Conservation (phyloP, 2,797 vertebrate genomes). For the Morelia viridis region DNA sequence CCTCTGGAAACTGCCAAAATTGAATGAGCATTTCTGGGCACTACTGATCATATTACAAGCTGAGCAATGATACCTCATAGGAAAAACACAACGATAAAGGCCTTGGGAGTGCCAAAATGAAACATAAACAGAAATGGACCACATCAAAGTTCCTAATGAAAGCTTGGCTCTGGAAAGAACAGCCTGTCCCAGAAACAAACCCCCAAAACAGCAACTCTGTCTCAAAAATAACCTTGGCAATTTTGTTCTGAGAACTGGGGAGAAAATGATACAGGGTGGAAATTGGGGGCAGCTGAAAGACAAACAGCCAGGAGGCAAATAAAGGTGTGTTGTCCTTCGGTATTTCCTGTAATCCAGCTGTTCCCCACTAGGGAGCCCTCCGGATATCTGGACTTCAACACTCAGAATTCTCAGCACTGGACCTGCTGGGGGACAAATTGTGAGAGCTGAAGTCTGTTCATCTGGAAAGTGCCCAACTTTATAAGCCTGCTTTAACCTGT, state of each 20-base stretch:
- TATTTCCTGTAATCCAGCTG: background rate
- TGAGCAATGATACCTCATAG: background rate
- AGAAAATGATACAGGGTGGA: background rate
- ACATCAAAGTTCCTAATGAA: background rate
- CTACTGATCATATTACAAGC: background rate
- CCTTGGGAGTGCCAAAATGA: background rate
- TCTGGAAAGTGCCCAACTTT: background rate
- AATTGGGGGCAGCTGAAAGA: background rate
- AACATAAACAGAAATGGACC: background rate
- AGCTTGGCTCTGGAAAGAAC: slow-evolving; percentile 7
- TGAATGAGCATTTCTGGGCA: background rate
- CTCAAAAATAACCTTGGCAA: background rate
- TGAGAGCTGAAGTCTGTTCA: background rate
- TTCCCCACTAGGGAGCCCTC: background rate
- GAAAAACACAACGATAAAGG: background rate
- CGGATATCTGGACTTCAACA: background rate
- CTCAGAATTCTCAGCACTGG: background rate
- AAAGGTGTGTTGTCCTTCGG: background rate
- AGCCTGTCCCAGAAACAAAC: background rate
- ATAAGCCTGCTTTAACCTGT: background rate
- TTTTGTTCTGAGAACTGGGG: fast-evolving
- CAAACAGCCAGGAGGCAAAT: background rate
- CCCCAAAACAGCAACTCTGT: background rate
- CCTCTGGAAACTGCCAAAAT: background rate
- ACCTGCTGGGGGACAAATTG: background rate